Conservation (phyloP, 2,113 vertebrate species). For the Cyprinodon tularosa region DNA sequence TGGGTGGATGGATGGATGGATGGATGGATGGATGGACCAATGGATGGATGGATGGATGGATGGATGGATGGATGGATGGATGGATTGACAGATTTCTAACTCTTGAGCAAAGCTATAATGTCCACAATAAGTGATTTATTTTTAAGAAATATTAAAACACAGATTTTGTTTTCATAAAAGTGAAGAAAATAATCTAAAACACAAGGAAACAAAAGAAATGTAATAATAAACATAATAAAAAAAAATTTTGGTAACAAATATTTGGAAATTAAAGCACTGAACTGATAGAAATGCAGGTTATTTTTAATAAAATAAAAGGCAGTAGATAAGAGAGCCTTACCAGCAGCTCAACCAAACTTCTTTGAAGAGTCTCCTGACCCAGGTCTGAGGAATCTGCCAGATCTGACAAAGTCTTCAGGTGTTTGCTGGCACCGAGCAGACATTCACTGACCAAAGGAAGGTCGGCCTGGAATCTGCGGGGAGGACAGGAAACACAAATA, state of each 20-base stretch:
- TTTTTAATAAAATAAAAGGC: not conserved
- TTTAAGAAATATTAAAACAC: no score
- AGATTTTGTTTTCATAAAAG: not conserved
- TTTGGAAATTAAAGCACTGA: not conserved
- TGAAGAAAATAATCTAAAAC: not conserved
- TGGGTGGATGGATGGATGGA: no score
- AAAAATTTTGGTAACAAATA: not conserved
- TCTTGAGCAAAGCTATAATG: no score
- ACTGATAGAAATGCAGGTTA: not conserved
- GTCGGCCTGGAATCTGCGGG: constrained; percentile 84
- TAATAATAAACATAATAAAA: not conserved
- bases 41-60: no score
- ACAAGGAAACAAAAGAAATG: not conserved
- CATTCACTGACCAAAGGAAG: constrained; percentile 80
- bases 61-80: no score
- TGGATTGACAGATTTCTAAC: no score
- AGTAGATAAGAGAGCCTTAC: constrained; percentile 69
- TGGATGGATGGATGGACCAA: no score
- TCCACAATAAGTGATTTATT: not conserved
- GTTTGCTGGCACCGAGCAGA: constrained; percentile 81
- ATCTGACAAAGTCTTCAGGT: constrained; percentile 81
- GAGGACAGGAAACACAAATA: constrained; percentile 22
- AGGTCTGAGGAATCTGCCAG: constrained; percentile 77
- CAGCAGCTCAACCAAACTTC: constrained; percentile 81
- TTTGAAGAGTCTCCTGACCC: constrained; percentile 76